phyloP scores from a whole-genome alignment of 2,888 invertebrate species.

The Chalcis sispes region DNA sequence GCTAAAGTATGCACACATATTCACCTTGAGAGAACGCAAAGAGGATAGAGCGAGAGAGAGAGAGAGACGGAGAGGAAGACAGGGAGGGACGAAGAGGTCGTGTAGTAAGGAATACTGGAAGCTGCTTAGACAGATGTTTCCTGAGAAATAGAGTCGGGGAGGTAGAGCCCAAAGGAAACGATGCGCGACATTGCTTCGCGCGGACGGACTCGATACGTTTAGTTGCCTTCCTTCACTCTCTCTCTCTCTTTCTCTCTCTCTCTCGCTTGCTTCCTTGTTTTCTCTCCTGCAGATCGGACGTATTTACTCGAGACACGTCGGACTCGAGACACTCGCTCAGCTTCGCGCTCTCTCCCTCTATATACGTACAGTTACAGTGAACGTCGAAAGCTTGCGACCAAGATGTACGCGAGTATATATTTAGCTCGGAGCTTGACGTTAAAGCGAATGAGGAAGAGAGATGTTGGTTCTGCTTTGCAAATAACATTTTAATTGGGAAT shows the following conservation, averaged over 20 bases:
- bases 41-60: not conserved
- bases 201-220: conserved; percentile 29
- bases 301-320: conserved; percentile 46
- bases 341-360: no score
- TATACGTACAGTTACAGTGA: conserved; percentile 2
- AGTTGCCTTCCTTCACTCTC: not conserved
- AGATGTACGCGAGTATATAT: not conserved
- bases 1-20: not conserved
- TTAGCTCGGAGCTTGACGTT: conserved; percentile 11
- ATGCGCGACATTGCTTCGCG: no score
- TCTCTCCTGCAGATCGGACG: conserved; percentile 25
- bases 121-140: conserved; percentile 37
- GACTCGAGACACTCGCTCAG: not conserved
- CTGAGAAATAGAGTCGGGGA: not conserved
- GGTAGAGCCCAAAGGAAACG: conserved; percentile 19
- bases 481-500: not conserved
- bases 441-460: conserved; percentile 13
- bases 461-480: no score
- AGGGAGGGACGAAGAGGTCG: no score
- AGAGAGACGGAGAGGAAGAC: not conserved
- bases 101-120: conserved; percentile 10
- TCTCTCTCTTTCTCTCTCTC: conserved; percentile 13
- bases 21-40: not conserved
- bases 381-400: not conserved
- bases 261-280: not conserved